Conservation (phyloP, 1,140 invertebrate genomes). For the Drosophila lacertosa region DNA sequence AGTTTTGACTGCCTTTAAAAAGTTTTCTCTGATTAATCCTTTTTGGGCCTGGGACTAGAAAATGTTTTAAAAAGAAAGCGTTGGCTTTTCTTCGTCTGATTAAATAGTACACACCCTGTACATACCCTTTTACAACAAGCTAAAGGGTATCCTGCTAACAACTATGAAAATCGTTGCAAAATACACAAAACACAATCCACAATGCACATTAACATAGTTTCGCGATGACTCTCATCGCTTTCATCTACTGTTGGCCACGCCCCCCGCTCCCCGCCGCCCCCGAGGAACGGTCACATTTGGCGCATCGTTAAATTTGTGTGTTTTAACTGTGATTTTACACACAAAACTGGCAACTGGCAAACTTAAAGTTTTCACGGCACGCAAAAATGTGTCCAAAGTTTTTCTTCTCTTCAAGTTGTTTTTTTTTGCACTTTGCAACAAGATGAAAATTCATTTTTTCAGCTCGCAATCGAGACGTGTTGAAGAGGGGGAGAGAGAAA, state of each 20-base stretch:
- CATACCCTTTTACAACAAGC: too few species aligned
- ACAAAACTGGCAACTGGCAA: not conserved
- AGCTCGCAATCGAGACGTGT: not conserved
- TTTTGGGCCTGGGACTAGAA: too few species aligned
- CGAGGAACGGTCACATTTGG: too few species aligned
- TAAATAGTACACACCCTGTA: too few species aligned
- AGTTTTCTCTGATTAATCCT: too few species aligned
- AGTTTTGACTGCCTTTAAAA: too few species aligned
- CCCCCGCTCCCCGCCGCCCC: not conserved
- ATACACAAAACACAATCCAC: not conserved
- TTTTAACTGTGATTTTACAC: slow-evolving; percentile 22
- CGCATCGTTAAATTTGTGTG: slow-evolving; percentile 31
- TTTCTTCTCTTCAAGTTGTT: not conserved
- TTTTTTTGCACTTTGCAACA: not conserved
- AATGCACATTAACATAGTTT: not conserved
- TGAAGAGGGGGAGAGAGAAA: too few species aligned
- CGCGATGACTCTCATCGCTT: not conserved
- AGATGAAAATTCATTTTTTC: slow-evolving; percentile 15
- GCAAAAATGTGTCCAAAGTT: slow-evolving; percentile 25
- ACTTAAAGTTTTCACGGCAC: slow-evolving; percentile 30
- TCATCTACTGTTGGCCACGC: not conserved
- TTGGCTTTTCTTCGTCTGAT: too few species aligned
- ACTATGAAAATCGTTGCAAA: not conserved
- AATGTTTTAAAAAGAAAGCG: too few species aligned
- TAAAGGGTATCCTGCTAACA: too few species aligned